Evolutionary conservation across 2,797 vertebrate genomes (phyloP).

Genomic region (Pteronotus mesoamericanus): DNA sequence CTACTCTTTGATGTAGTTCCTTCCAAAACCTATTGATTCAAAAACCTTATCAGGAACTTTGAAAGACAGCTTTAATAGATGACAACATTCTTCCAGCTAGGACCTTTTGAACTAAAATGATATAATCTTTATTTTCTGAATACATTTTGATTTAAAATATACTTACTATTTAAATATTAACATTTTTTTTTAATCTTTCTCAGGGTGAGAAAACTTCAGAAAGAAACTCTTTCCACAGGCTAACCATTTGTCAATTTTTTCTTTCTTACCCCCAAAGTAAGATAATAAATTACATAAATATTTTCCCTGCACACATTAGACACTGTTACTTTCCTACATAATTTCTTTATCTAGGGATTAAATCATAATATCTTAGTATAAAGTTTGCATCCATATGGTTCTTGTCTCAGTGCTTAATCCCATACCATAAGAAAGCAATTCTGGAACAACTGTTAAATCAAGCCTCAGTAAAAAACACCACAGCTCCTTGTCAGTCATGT

Average conservation of each 20-base stretch:
- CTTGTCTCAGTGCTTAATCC: not conserved
- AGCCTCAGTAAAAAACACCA: not conserved
- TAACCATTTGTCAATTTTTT: not conserved
- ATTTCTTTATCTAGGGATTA: not conserved
- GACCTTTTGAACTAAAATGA: slow-evolving; percentile 27
- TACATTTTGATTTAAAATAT: slow-evolving; percentile 24
- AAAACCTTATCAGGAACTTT: slow-evolving; percentile 8
- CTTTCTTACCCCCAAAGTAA: not conserved
- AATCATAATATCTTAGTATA: not conserved
- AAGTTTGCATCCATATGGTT: not conserved
- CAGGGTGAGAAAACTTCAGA: not conserved
- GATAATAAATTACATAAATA: not conserved
- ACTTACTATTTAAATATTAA: slow-evolving; percentile 9
- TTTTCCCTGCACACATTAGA: not conserved
- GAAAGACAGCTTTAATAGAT: slow-evolving; percentile 10
- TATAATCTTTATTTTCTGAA: slow-evolving; percentile 13
- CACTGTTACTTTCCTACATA: not conserved
- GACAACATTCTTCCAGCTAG: not conserved
- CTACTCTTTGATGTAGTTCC: not conserved
- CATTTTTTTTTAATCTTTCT: not conserved
- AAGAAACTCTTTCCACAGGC: not conserved
- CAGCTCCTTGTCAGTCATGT: not conserved
- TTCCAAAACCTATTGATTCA: not conserved
- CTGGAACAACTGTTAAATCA: not conserved
- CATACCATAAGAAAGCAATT: not conserved